Evolutionary conservation across 1,140 invertebrate species (phyloP).

Genomic region (Drosophila novamexicana): DNA sequence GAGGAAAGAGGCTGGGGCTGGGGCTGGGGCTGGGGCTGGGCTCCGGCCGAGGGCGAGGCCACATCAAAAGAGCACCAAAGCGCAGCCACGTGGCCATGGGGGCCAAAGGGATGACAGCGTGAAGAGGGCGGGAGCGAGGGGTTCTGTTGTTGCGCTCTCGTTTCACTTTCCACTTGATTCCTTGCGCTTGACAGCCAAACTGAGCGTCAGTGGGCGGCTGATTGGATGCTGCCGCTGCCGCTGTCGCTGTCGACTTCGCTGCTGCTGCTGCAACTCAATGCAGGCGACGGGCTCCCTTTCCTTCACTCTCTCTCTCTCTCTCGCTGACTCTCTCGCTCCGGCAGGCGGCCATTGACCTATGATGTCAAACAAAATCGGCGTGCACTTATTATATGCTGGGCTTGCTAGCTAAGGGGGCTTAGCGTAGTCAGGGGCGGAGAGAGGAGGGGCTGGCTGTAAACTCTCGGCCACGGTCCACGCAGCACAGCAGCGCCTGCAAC

Average conservation of each 20-base stretch:
- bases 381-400: conserved; percentile 67
- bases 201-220: conserved; percentile 42
- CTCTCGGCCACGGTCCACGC: conserved; percentile 72
- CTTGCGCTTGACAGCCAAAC: conserved; percentile 77
- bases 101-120: not conserved
- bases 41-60: conserved; percentile 61
- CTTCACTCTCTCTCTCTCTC: conserved; percentile 25
- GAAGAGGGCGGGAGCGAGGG: not conserved
- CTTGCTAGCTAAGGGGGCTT: not conserved
- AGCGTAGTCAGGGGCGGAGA: not conserved
- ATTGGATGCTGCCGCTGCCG: conserved; percentile 39
- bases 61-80: conserved; percentile 74
- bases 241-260: conserved; percentile 14
- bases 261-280: conserved; percentile 44
- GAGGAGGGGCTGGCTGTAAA: conserved; percentile 13
- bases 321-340: conserved; percentile 8
- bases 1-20: not conserved
- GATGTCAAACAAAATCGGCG: conserved; percentile 81
- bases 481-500: not conserved
- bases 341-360: conserved; percentile 73
- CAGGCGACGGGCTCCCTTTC: conserved; percentile 51
- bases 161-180: conserved; percentile 82
- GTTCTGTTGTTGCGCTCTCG: conserved; percentile 42
- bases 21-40: not conserved
- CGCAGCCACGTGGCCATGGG: not conserved